Evolutionary conservation across 2,888 invertebrate genomes (phyloP), one percentile per base, ranked within the genome.

Genomic region (Carpatolechia fugitivella): DNA sequence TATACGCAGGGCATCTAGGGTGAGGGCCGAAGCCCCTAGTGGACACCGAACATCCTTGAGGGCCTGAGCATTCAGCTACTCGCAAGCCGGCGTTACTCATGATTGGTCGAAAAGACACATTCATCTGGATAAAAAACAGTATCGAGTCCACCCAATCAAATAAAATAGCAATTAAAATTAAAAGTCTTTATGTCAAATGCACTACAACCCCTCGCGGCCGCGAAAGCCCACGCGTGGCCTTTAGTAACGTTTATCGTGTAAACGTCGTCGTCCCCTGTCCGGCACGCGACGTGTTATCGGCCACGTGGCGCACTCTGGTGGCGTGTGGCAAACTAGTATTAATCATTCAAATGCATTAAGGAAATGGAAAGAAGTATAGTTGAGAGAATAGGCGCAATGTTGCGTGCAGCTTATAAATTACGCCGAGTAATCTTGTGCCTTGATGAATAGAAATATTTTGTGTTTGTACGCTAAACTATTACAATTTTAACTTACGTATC

Each of bases 291-390:
- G 52, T 52, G 56, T 54, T 58, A 56, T 54, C 54, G 56, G 74
- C 33, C 75, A 70, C 76, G 76, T 72, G 76, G 52, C 31, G 31
- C 18, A 62, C 64, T 49, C 29, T 56, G 61, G 59, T 69, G 66
- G 68, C 66, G 60, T 41, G 52, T 41, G 31, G 55, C n/a, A 51
- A 50, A 40, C 16, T 16, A 38, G 50, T 55, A 58, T 58, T 54
- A 41, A 41, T 55, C 49, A 55, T 55, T 41, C 14, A 41, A 40
- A 33, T 41, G 40, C 44, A 55, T 55, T 55, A 55, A 31, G 40
- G 35, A 54, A 47, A 54, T 33, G 31, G 49, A 20, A 50, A 20
- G 46, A 53, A 56, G 54, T 56, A 56, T 29, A 29, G n/a, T 31
- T 8, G 16, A 14, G 14, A 47, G 47, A 47, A 47, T 31, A 31